phyloP scores from a whole-genome alignment of 2,113 vertebrate genomes.

The Sturnus vulgaris region DNA sequence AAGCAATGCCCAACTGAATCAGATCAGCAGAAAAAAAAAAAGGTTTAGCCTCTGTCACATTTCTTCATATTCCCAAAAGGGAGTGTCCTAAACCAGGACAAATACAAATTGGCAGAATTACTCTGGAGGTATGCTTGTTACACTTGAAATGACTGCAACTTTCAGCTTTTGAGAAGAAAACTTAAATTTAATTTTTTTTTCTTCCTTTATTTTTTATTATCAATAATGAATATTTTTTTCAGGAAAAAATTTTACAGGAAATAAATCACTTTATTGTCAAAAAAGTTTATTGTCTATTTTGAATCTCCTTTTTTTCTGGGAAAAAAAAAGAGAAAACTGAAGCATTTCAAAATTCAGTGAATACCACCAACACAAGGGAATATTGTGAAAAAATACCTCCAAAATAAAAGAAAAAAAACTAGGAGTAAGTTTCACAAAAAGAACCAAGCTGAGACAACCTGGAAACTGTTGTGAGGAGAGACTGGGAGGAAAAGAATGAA shows the following conservation, averaged over 20 bases:
- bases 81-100: neutral
- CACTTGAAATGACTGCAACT: neutral
- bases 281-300: neutral
- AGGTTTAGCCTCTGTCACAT: fast-evolving
- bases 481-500: neutral
- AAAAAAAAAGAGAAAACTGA: neutral
- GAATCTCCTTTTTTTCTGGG: neutral
- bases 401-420: neutral
- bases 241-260: neutral
- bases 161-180: neutral
- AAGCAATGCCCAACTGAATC: neutral
- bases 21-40: neutral
- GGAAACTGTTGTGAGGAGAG: neutral
- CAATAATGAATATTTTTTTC: neutral
- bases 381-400: neutral
- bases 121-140: neutral
- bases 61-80: neutral
- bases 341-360: neutral
- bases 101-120: neutral
- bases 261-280: neutral
- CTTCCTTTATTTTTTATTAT: neutral
- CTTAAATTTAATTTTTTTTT: neutral
- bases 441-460: neutral
- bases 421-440: neutral
- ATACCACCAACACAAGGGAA: neutral